Base-by-base conservation (phyloP, 2,113 vertebrate species). In the Gasterosteus aculeatus region DNA sequence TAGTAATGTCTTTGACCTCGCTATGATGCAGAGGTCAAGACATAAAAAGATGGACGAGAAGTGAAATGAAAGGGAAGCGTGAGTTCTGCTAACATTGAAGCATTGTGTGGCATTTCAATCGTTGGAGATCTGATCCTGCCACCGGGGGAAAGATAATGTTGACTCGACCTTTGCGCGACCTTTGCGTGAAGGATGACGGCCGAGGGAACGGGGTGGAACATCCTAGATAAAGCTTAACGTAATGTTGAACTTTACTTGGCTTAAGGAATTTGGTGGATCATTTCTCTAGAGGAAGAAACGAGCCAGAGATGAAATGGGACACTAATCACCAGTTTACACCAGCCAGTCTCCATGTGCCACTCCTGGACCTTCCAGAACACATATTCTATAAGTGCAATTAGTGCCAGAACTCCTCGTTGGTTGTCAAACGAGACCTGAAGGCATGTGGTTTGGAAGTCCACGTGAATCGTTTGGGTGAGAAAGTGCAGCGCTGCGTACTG, bases 91-190 rank as follows among this genome's bases (percentile, higher is more conserved):
- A 77, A 78, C 75, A 84, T 81, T 80, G 76, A 80, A 64, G 64
- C 41, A 51, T 44, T 26, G 47, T 77, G 83, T 87, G 85, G 83
- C 80, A 81, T 91, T 88, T 62, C 63, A 58, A 22, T 68, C 6
- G 29, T 35, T 18, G 41, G 15, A 58, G 61, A 65, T 70, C 59
- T 11, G n/a, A 16, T 68, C 15, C 3, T 29, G 4, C 41, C 51
- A 18, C 26, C 10, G 29, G 59, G 29, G 39, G 42, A 70, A 54
- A 70, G 42, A 26, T 72, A 58, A 53, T 76, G 65, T 83, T 38
- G 35, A 38, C 35, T 38, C 35, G 35, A 38, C 35, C 35, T 38
- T 80, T 80, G 44, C 60, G 51, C 15, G 56, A 35, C 69, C 29
- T 31, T 69, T 58, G 16, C 1, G 4, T 68, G 35, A 77, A 33